Evolutionary conservation across 1,140 invertebrate genomes (phyloP).

Genomic region (Dolichoris vasculosae): DNA sequence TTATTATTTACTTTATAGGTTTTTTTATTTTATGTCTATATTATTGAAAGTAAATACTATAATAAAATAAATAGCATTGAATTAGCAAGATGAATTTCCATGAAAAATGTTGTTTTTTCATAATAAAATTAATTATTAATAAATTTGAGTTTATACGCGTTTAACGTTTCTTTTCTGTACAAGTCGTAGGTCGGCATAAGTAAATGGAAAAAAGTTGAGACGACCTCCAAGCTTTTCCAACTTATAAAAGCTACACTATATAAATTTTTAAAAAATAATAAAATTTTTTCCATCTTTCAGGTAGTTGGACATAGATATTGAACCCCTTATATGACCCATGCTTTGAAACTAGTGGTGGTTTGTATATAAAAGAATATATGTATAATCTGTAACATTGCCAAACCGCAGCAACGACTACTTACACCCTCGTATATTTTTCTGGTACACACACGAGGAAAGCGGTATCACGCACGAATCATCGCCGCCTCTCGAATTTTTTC

Average conservation of each 20-base stretch:
- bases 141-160: no score
- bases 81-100: no score
- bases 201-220: no score
- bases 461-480: neutral
- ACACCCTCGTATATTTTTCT: constrained; percentile 47
- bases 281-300: neutral
- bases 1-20: no score
- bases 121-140: no score
- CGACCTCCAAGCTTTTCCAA: neutral
- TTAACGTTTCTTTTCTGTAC: no score
- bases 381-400: constrained; percentile 69
- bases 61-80: no score
- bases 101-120: no score
- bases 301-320: neutral
- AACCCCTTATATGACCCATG: neutral
- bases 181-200: no score
- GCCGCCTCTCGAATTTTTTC: neutral
- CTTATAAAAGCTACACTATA: neutral
- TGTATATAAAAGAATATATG: no score
- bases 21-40: no score
- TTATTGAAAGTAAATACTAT: no score
- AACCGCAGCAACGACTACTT: constrained; percentile 65
- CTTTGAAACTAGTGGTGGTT: neutral
- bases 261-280: neutral
- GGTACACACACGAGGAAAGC: neutral